A percentile compares a stretch with the other conserved stretches of the same genome.
Conservation (phyloP, 2,888 invertebrate species). For the Dynastes grantii region DNA sequence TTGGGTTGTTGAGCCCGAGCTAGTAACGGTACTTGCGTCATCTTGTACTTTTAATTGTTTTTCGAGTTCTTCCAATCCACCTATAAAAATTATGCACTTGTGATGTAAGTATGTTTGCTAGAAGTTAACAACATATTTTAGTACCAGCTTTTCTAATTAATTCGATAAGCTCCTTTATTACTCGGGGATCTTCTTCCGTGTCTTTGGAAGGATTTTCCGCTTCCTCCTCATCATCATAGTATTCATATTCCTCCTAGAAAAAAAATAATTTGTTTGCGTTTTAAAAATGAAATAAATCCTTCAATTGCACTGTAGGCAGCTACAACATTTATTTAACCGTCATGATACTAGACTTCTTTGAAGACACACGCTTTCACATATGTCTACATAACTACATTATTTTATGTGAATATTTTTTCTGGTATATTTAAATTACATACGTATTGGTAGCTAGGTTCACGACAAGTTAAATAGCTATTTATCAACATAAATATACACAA, state of each 20-base stretch:
- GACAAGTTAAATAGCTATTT: too few species aligned
- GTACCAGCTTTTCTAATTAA: constrained; percentile 88
- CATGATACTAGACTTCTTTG: too few species aligned
- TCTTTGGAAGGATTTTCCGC: constrained; percentile 67
- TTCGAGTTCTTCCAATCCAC: constrained; percentile 89
- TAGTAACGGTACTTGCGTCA: constrained; percentile 71
- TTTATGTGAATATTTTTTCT: too few species aligned
- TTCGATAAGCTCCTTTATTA: constrained; percentile 87
- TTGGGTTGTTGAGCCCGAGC: constrained; percentile 73
- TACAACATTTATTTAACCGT: too few species aligned
- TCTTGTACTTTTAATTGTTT: constrained; percentile 80
- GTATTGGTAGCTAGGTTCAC: too few species aligned
- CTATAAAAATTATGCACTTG: constrained; percentile 66
- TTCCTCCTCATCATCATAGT: constrained; percentile 71
- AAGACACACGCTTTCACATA: too few species aligned
- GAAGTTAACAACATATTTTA: constrained; percentile 52
- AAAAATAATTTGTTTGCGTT: constrained; percentile 26
- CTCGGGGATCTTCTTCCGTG: constrained; percentile 81
- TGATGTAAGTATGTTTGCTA: not conserved
- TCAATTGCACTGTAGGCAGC: too few species aligned
- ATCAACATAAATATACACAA: too few species aligned
- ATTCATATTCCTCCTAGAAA: constrained; percentile 70
- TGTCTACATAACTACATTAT: too few species aligned
- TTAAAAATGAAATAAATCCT: too few species aligned
- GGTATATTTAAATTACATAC: too few species aligned